Conservation (phyloP, 2,113 vertebrate genomes). For the Sterrhoptilus dennistouni region DNA sequence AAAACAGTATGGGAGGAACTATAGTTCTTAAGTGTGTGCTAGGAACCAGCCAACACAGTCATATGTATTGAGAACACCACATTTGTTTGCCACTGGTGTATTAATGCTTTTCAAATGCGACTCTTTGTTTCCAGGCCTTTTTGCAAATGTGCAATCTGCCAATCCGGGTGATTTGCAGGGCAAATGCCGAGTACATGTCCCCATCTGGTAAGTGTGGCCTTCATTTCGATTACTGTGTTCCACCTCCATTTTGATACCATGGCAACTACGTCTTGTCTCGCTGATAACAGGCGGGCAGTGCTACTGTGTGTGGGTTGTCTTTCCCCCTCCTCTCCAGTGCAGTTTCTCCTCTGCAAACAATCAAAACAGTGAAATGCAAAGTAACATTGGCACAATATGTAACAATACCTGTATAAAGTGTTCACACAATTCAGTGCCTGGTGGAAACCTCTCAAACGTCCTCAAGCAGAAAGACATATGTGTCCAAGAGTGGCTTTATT, state of each 20-base stretch:
- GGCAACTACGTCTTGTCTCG: conserved; percentile 70
- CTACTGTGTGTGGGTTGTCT: not conserved
- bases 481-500: not conserved
- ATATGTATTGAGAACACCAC: not conserved
- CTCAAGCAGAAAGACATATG: not conserved
- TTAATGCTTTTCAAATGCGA: conserved; percentile 26
- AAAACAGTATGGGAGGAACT: not conserved
- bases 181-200: conserved; percentile 85
- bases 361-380: not conserved
- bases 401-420: not conserved
- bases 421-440: not conserved
- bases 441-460: not conserved
- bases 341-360: not conserved
- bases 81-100: conserved; percentile 18
- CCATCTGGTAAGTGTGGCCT: conserved; percentile 87
- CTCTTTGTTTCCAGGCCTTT: conserved; percentile 79
- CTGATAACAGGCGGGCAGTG: conserved; percentile 21
- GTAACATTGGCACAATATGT: rapidly evolving
- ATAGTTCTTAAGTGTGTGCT: rapidly evolving
- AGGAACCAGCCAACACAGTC: not conserved
- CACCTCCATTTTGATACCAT: conserved; percentile 68
- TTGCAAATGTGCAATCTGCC: conserved; percentile 89
- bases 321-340: not conserved
- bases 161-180: conserved; percentile 82
- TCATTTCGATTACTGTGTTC: conserved; percentile 65